A percentile compares a stretch with the other conserved stretches of the same genome.
Evolutionary conservation across 2,797 vertebrate species (phyloP).

Genomic region (Pseudocheirus occidentalis): DNA sequence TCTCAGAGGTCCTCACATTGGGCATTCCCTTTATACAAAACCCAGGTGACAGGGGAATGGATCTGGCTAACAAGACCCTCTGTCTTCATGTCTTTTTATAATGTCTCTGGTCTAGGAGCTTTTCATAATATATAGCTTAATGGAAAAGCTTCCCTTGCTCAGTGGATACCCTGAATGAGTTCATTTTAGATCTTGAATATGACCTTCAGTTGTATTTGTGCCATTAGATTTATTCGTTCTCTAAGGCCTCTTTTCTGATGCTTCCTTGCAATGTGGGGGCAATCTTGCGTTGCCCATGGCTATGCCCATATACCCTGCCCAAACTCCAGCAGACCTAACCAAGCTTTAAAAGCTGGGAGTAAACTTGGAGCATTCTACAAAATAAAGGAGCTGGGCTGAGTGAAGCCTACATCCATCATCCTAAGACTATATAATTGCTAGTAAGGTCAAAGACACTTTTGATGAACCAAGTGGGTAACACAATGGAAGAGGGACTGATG

Average conservation of each 20-base stretch:
- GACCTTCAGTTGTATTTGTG: no score
- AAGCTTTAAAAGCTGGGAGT: not conserved
- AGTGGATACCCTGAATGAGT: no score
- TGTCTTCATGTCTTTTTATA: no score
- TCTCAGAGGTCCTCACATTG: not conserved
- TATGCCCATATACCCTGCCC: not conserved
- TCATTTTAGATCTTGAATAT: no score
- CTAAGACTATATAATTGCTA: conserved; percentile 70
- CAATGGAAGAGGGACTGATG: conserved; percentile 37
- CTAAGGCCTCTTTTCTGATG: no score
- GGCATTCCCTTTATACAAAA: not conserved
- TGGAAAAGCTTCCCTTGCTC: no score
- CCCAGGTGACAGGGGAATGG: no score
- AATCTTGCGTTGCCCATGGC: not conserved
- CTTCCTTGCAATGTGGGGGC: no score
- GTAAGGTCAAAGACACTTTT: conserved; percentile 67
- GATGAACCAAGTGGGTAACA: conserved; percentile 72
- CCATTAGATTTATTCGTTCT: no score
- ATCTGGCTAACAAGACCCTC: no score
- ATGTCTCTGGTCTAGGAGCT: no score
- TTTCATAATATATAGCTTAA: no score
- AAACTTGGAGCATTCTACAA: not conserved
- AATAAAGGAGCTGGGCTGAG: not conserved
- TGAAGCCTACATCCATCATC: not conserved
- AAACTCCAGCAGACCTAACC: not conserved